phyloP scores from a whole-genome alignment of 2,797 vertebrate genomes.

The Paramormyrops hopkinsi region DNA sequence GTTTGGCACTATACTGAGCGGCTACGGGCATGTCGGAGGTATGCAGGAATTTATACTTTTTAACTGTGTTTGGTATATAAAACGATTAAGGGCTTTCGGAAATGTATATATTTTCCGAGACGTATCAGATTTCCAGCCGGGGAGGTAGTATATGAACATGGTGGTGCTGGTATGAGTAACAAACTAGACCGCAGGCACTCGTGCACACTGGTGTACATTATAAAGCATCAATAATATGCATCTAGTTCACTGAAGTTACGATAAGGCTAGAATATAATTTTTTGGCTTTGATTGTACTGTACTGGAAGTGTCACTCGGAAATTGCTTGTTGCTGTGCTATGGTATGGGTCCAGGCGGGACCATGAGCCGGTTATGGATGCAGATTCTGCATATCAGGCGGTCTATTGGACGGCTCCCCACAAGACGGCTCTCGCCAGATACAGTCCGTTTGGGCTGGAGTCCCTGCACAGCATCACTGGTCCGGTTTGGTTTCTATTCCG shows the following conservation, averaged over 20 bases:
- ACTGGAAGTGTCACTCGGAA: neutral
- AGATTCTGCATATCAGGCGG: constrained; percentile 58
- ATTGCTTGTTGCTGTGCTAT: neutral
- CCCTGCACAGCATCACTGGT: constrained; percentile 56
- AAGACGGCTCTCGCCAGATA: constrained; percentile 49
- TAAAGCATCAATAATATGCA: neutral
- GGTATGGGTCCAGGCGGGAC: neutral
- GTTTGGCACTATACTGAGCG: neutral
- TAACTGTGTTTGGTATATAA: neutral
- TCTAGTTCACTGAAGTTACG: neutral
- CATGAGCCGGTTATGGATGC: constrained; percentile 62
- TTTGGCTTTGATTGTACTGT: neutral
- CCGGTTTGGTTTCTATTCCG: constrained; percentile 53
- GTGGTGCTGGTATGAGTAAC: neutral
- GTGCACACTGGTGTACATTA: neutral
- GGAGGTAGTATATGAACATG: neutral
- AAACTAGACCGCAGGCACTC: neutral
- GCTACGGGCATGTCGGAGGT: neutral
- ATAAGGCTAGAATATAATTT: neutral
- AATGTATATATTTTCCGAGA: neutral
- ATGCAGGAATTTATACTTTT: neutral
- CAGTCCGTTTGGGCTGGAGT: constrained; percentile 49
- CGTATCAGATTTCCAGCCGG: neutral
- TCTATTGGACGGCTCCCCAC: constrained; percentile 51
- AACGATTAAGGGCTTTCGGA: neutral